Base-by-base conservation (phyloP, 1,140 invertebrate genomes). In the Pissodes strobi region DNA sequence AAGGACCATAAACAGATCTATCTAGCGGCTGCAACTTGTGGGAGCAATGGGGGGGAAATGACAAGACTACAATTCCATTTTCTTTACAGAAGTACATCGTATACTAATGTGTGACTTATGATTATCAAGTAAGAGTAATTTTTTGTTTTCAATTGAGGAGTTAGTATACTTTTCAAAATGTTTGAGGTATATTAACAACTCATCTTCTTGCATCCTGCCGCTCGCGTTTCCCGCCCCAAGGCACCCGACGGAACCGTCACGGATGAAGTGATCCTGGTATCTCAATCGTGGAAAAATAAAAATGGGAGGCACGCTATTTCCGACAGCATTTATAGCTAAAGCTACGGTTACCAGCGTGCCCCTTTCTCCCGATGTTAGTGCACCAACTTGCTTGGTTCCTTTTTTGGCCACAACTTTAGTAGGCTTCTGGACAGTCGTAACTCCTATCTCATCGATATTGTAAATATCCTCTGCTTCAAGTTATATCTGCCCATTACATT, bases 381-480 rank as follows among this genome's bases (percentile, higher is more conserved):
- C 59, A 12, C 76, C 72, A 38, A 78, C 65, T 64, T 78, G 70
- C 43, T 72, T 69, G 37, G 65, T 72, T 45, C 71, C 75, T 58
- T 72, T 72, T 48, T 62, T 43, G 18, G 69, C 66, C 43, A 70
- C 66, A 52, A 69, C 72, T 46, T 72, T 38, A 22, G 67, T 65
- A 25, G 74, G 74, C 51, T 70, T 75, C 62, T 79, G 80, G 1
- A 83, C 82, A 17, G 81, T 83, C 5, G 79, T 82, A 18, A 77
- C 64, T 1, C 76, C 77, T 3, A 76, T 82, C 63, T 83, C 77
- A 63, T 81, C 56, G 12, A 81, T 68, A 67, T 83, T 82, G 49
- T 70, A 82, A 17, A 83, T 80, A 61, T 73, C 48, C 48, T 71
- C 56, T 23, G 69, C 34, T 60, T 71, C 51, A 66, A 73, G 76